These are phyloP conservation scores for Pyrgilauda ruficollis DNA, from an alignment of 2,113 vertebrate genomes.

Conservation along the genomic window DNA sequence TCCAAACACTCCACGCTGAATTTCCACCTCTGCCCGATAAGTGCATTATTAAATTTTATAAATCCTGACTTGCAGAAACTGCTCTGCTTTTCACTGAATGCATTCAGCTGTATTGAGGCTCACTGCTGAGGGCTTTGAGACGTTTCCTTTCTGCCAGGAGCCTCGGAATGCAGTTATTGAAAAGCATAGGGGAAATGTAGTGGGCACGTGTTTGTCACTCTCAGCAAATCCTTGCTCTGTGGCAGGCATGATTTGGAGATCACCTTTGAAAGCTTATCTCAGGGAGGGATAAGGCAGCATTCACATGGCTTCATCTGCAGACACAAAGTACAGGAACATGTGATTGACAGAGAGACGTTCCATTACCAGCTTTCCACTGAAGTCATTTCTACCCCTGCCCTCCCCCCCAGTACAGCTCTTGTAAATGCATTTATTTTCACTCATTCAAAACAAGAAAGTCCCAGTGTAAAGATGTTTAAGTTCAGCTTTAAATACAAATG, in stretches of 20 bases:
- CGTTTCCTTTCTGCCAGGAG: background rate
- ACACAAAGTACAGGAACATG: constrained; percentile 32
- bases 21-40: background rate
- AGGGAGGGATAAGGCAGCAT: constrained; percentile 53
- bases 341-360: constrained; percentile 41
- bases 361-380: background rate
- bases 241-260: constrained; percentile 63
- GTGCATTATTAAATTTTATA: constrained; percentile 53
- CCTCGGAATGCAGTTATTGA: constrained; percentile 6
- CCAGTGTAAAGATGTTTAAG: background rate
- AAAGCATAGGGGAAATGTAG: constrained; percentile 32
- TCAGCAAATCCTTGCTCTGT: constrained; percentile 58
- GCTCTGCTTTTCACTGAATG: background rate
- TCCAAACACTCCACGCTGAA: background rate
- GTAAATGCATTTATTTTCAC: background rate
- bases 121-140: background rate
- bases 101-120: background rate
- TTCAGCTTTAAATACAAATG: background rate
- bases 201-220: constrained; percentile 54
- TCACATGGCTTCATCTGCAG: constrained; percentile 45
- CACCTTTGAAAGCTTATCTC: constrained; percentile 69
- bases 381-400: background rate
- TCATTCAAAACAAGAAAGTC: background rate
- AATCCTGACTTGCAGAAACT: constrained; percentile 47
- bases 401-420: background rate